A percentile compares a stretch with the other conserved stretches of the same genome.
Conservation (phyloP, 92 coral and sea anemone species). For the Zoanthus gigantus region DNA sequence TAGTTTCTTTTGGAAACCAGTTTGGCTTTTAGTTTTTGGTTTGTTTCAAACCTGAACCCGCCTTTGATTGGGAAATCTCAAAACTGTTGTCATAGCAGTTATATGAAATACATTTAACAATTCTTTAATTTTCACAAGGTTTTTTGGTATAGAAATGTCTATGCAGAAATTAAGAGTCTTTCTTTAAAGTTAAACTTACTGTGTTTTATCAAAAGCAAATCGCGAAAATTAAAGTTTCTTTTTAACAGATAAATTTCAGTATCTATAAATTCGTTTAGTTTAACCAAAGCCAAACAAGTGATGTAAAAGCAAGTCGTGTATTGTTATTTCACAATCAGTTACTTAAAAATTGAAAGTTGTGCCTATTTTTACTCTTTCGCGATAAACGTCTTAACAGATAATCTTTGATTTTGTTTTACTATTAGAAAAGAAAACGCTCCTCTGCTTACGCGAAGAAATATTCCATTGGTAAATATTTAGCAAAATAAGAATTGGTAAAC, state of each 20-base stretch:
- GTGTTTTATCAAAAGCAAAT: background rate
- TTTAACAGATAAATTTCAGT: background rate
- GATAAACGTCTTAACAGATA: no score
- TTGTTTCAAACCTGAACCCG: no score
- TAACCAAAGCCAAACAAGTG: slow-evolving; percentile 6
- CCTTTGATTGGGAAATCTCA: no score
- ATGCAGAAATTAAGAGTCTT: background rate
- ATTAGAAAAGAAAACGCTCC: background rate
- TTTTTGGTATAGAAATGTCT: background rate
- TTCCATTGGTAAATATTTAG: slow-evolving; percentile 44
- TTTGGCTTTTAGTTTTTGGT: no score
- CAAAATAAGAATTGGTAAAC: slow-evolving; percentile 34
- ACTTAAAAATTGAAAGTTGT: slow-evolving; percentile 9
- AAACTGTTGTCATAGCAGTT: no score
- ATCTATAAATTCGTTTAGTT: background rate
- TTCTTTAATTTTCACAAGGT: background rate
- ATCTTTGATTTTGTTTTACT: no score
- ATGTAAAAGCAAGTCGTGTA: slow-evolving; percentile 3
- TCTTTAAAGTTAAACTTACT: background rate
- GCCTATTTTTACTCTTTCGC: background rate
- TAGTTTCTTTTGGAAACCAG: no score
- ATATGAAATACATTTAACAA: background rate
- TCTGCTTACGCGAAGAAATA: background rate
- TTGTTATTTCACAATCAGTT: slow-evolving; percentile 4
- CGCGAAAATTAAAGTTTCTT: no score